Evolutionary conservation across 2,888 invertebrate genomes (phyloP), one percentile per base, ranked within the genome.

Genomic region (Drosophila subquinaria): DNA sequence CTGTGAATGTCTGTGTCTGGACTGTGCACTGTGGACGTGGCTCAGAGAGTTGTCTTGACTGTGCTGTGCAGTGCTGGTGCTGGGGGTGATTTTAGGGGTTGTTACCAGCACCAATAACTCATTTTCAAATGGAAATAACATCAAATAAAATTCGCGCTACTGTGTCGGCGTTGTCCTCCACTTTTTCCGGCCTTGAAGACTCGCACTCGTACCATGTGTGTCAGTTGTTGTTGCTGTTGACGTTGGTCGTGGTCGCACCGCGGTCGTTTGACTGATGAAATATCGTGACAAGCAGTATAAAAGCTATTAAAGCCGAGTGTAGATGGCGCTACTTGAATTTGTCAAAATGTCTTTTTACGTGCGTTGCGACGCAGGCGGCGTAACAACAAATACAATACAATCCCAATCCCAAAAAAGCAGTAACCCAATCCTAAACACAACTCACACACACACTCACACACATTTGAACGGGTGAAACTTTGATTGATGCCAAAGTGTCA

Each of bases 401-500:
- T 40, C 15, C 56, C 17, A 40, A 11, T 48, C 17, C 36, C 69
- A 51, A 50, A 17, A 52, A 40, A 48, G 13, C 13, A 23, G 13
- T 13, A 23, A n/a, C 45, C 43, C 47, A 5, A 53, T n/a, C 20
- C 15, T 3, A 47, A 48, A 35, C 43, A 27, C 36, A n/a, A 47
- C 60, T 52, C 69, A 36, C 70, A 57, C 52, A 61, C 27, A 27
- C 5, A 27, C 72, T 27, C 61, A 42, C 27, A 17, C 62, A 30
- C 63, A 23, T 23, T 23, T 71, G 69, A 89, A 88, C 82, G 90
- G 90, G 90, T 85, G 88, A 89, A 90, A 88, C 90, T 89, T 90
- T 91, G 91, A 91, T 91, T 91, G 91, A 91, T 91, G 89, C 81
- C 83, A 75, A 87, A 81, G 77, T 91, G 92, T 91, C 91, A 91